A percentile compares a stretch with the other conserved stretches of the same genome.
phyloP scores from a whole-genome alignment of 2,888 invertebrate species.

The Zele albiditarsus region DNA sequence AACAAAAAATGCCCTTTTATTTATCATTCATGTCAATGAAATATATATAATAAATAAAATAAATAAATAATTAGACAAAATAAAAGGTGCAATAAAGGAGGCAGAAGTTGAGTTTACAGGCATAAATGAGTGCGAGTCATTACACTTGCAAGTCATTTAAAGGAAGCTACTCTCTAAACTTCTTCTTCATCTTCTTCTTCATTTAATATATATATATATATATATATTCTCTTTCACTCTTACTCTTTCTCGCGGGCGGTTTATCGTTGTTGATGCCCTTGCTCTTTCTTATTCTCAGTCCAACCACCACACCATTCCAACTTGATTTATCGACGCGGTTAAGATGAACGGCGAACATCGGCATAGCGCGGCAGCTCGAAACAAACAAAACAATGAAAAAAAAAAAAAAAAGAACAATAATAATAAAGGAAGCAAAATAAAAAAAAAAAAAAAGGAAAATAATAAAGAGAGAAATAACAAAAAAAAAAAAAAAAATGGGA shows the following conservation, averaged over 20 bases:
- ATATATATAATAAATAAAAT: neutral
- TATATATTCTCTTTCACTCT: neutral
- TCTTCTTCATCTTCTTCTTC: constrained; percentile 30
- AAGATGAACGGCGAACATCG: constrained; percentile 34
- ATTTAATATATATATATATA: neutral
- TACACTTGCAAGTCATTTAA: constrained; percentile 44
- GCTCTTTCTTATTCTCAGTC: constrained; percentile 24
- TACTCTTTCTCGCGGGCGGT: neutral
- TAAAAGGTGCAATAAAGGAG: neutral
- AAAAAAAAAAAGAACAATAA: neutral
- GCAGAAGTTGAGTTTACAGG: constrained; percentile 32
- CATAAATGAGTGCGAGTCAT: constrained; percentile 40
- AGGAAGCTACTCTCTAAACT: constrained; percentile 39
- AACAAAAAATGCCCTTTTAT: too few species aligned
- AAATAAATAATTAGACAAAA: neutral
- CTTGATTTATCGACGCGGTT: constrained; percentile 44
- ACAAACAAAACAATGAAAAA: constrained; percentile 25
- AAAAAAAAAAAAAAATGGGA: constrained; percentile 5
- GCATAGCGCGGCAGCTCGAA: constrained; percentile 24
- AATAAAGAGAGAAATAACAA: neutral
- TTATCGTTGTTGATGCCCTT: neutral
- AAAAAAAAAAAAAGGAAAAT: neutral
- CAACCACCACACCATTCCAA: constrained; percentile 24
- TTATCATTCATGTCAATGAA: neutral
- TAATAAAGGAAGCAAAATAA: constrained; percentile 6